These are phyloP conservation scores for Melinaea menophilus DNA, from an alignment of 2,888 invertebrate species.

Conservation along the genomic window DNA sequence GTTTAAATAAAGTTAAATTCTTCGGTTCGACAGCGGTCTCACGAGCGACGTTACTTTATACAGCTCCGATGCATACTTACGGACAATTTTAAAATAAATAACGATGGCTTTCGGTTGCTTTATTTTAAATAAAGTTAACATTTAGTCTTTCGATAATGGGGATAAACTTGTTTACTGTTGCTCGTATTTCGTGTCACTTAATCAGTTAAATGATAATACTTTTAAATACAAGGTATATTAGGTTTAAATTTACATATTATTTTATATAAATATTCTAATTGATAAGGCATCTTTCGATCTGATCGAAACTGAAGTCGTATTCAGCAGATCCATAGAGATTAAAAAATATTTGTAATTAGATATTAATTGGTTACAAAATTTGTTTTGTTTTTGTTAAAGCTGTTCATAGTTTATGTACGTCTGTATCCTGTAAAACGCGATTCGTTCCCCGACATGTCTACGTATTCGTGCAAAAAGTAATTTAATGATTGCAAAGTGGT, in stretches of 20 bases:
- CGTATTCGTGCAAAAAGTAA: conserved; percentile 21
- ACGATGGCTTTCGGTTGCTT: conserved; percentile 28
- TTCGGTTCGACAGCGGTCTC: conserved; percentile 42
- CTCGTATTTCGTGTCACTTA: conserved; percentile 13
- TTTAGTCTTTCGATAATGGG: conserved; percentile 30
- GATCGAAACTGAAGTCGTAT: too few relatives aligned
- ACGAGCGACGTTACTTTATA: conserved; percentile 52
- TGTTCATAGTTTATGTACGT: too few relatives aligned
- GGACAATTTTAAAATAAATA: conserved; percentile 49
- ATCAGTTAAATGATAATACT: conserved; percentile 14
- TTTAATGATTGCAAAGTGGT: conserved; percentile 28
- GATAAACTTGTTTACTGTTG: conserved; percentile 28
- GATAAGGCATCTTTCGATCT: too few relatives aligned
- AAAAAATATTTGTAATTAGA: too few relatives aligned
- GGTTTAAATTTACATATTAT: not conserved
- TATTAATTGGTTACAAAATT: too few relatives aligned
- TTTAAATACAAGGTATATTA: not conserved
- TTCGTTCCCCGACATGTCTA: conserved; percentile 11
- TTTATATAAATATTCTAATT: too few relatives aligned
- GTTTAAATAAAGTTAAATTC: conserved; percentile 52
- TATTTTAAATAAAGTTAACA: conserved; percentile 31
- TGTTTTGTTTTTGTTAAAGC: too few relatives aligned
- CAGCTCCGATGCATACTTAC: conserved; percentile 49
- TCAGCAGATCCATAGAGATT: too few relatives aligned
- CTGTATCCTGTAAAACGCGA: too few relatives aligned